Evolutionary conservation across 2,113 vertebrate genomes (phyloP).

Genomic region (Paradoxurus hermaphroditus): DNA sequence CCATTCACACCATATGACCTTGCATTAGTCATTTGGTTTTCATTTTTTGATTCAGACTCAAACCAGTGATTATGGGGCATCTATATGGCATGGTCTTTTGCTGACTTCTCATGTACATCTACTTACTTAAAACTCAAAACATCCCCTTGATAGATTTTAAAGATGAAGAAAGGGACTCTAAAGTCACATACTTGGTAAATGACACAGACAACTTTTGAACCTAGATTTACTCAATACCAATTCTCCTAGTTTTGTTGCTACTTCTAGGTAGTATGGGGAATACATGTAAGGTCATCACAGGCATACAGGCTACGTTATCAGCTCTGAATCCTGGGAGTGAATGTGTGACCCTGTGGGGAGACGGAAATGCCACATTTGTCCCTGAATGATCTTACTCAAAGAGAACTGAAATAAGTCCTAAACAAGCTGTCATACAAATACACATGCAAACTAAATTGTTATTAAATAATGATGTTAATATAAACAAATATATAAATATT

Average conservation of each 20-base stretch:
- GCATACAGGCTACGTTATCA: accelerated
- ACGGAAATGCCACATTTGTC: not conserved
- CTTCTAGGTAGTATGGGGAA: not conserved
- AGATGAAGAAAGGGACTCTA: not conserved
- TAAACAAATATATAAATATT: not conserved
- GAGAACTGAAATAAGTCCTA: not conserved
- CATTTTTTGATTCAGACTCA: not conserved
- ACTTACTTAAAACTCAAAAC: not conserved
- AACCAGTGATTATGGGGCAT: not conserved
- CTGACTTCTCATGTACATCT: not conserved
- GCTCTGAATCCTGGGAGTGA: not conserved
- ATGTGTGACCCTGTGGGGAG: not conserved
- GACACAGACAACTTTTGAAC: not conserved
- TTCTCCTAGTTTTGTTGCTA: not conserved
- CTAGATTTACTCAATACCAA: not conserved
- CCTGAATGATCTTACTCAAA: not conserved
- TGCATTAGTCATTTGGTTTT: not conserved
- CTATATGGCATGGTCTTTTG: not conserved
- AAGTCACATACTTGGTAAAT: not conserved
- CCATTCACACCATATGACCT: not conserved
- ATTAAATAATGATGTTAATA: not conserved
- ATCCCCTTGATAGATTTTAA: not conserved
- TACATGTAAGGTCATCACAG: not conserved
- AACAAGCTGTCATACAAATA: not conserved
- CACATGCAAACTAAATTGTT: not conserved